Conservation (phyloP, 1,140 invertebrate genomes). For the Papilio glaucus region DNA sequence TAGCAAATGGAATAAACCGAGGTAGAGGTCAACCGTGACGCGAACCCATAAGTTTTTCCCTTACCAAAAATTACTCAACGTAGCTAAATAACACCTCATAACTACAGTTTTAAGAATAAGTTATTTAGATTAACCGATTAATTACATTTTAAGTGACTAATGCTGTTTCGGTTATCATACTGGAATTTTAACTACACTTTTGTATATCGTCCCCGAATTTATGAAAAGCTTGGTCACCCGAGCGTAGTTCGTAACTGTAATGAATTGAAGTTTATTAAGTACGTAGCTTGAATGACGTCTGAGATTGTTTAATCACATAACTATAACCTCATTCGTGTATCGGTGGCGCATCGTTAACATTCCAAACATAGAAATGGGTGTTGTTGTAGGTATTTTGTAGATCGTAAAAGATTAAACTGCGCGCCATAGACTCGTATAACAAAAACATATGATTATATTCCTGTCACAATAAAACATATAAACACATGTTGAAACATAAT, state of each 20-base stretch:
- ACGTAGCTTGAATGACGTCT: not conserved
- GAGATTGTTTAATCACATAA: constrained; percentile 8
- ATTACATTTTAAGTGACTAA: too few relatives aligned
- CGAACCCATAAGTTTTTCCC: too few relatives aligned
- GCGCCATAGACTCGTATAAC: not conserved
- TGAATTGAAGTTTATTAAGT: not conserved
- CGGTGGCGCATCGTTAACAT: not conserved
- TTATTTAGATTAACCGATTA: too few relatives aligned
- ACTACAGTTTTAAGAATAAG: too few relatives aligned
- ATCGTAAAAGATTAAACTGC: not conserved
- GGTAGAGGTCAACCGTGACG: too few relatives aligned
- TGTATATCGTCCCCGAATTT: not conserved
- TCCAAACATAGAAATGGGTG: not conserved
- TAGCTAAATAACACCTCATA: too few relatives aligned
- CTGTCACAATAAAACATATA: not conserved
- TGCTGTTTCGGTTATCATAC: too few relatives aligned
- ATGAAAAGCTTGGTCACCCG: not conserved
- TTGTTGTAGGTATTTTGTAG: not conserved
- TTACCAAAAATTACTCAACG: too few relatives aligned
- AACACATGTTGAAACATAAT: too few relatives aligned
- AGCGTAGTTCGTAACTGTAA: not conserved
- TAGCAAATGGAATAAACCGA: too few relatives aligned
- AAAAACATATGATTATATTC: not conserved
- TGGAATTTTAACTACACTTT: not conserved
- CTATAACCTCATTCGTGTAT: constrained; percentile 6